A percentile compares a stretch with the other conserved stretches of the same genome.
Conservation (phyloP, 2,797 vertebrate genomes). For the Artibeus jamaicensis region DNA sequence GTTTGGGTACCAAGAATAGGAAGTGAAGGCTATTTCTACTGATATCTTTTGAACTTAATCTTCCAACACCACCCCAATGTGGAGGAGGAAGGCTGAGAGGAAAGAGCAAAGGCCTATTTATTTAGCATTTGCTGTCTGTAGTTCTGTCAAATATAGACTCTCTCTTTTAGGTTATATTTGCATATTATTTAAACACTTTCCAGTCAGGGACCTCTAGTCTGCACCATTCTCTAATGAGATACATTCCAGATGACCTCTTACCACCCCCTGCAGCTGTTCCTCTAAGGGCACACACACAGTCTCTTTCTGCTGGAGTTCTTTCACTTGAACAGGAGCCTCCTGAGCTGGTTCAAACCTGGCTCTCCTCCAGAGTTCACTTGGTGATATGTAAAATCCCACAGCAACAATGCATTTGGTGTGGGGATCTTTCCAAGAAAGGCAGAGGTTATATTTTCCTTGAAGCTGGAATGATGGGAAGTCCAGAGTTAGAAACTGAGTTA, state of each 20-base stretch:
- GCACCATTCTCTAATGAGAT: neutral
- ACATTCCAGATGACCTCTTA: neutral
- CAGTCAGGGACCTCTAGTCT: neutral
- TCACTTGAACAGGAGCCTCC: neutral
- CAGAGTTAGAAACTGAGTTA: neutral
- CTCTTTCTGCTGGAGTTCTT: neutral
- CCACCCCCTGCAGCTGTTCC: no score
- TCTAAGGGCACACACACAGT: neutral
- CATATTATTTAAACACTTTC: neutral
- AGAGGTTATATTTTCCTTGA: constrained; percentile 6
- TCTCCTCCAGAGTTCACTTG: neutral
- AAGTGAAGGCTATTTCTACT: neutral
- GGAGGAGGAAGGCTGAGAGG: neutral
- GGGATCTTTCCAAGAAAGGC: neutral
- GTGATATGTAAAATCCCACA: neutral
- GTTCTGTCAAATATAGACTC: neutral
- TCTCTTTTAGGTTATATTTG: neutral
- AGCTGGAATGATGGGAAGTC: neutral
- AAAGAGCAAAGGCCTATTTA: neutral
- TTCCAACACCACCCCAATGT: neutral
- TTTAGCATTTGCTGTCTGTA: neutral
- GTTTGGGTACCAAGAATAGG: neutral
- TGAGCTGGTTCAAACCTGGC: neutral
- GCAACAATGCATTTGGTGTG: neutral
- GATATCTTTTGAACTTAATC: neutral